Evolutionary conservation across 2,888 invertebrate species (phyloP), one percentile per base, ranked within the genome.

Genomic region (Drosophila prolongata): DNA sequence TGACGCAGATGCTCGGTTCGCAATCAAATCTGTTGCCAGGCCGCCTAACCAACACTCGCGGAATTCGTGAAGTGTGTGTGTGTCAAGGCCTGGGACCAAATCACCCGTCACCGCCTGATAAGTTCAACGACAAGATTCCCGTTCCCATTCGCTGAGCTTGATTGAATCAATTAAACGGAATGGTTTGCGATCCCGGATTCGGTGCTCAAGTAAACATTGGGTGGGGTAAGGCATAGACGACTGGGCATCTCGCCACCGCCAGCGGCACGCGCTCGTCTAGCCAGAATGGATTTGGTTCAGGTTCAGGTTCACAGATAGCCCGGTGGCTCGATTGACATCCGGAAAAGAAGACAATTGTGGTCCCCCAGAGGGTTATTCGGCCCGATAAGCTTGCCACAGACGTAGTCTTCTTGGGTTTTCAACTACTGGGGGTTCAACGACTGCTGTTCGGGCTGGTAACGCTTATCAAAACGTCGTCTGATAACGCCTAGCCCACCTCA

Each of bases 121-220:
- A 77, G 80, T 69, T 65, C 64, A 65, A 59, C 55, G 77, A 69
- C 59, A 62, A 46, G 60, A 46, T 46, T 61, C 62, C 46, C 61
- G 30, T 46, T 61, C 62, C 46, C 61, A 19, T 10, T 34, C 37
- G 55, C 40, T 66, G 55, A 43, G 74, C 64, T 74, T 82, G 77
- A 82, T 83, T 86, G 74, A 82, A 69, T 83, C 76, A 88, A 86
- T 88, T 76, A 82, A 78, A 56, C 57, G 61, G 59, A 75, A 80
- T 75, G 74, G 68, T 75, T 68, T 81, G 67, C 78, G 86, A 88
- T 75, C 83, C 88, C 83, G 83, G 83, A 83, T 79, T 86, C 78
- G 73, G 60, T 55, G 60, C 37, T 38, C 37, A 37, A 35, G 58
- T 30, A 62, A 42, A 56, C 44, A 56, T 6, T 60, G 24, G 64